A percentile compares a stretch with the other conserved stretches of the same genome.
phyloP scores from a whole-genome alignment of 2,888 invertebrate species.

The Erebia epiphron region DNA sequence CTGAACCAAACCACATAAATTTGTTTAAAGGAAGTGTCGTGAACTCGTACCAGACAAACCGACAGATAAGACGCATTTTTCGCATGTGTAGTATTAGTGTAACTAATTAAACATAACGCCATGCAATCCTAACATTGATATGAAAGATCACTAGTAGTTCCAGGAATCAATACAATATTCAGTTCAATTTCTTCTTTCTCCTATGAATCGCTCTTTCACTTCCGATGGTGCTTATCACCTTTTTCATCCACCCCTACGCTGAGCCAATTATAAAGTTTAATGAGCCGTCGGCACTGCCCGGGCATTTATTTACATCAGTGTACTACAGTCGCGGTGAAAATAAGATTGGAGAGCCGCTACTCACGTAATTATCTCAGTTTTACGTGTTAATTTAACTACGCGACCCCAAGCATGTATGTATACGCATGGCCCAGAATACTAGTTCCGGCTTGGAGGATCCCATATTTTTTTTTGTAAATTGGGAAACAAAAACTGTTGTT shows the following conservation, averaged over 20 bases:
- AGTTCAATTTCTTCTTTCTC: slow-evolving; percentile 19
- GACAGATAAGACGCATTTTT: too few species aligned
- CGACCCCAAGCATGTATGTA: too few species aligned
- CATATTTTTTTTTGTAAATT: too few species aligned
- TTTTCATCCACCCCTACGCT: slow-evolving; percentile 36
- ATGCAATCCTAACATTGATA: not conserved
- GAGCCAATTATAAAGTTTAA: slow-evolving; percentile 50
- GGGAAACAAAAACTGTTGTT: too few species aligned
- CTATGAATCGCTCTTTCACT: slow-evolving; percentile 17
- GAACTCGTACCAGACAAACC: too few species aligned
- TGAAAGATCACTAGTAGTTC: not conserved
- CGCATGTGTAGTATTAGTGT: too few species aligned
- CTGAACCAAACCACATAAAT: too few species aligned
- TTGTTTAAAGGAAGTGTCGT: too few species aligned
- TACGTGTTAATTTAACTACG: slow-evolving; percentile 23
- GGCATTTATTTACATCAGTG: slow-evolving; percentile 35
- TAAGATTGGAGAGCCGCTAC: slow-evolving; percentile 33
- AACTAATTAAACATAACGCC: not conserved
- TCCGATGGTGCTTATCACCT: slow-evolving; percentile 33
- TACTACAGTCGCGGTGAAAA: slow-evolving; percentile 34
- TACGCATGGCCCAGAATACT: slow-evolving; percentile 1
- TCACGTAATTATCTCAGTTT: slow-evolving; percentile 30
- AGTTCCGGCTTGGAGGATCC: not conserved
- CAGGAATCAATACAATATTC: slow-evolving; percentile 3
- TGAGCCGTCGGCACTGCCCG: slow-evolving; percentile 41